Evolutionary conservation across 2,797 vertebrate species (phyloP), one percentile per base, ranked within the genome.

Genomic region (Zonotrichia albicollis): DNA sequence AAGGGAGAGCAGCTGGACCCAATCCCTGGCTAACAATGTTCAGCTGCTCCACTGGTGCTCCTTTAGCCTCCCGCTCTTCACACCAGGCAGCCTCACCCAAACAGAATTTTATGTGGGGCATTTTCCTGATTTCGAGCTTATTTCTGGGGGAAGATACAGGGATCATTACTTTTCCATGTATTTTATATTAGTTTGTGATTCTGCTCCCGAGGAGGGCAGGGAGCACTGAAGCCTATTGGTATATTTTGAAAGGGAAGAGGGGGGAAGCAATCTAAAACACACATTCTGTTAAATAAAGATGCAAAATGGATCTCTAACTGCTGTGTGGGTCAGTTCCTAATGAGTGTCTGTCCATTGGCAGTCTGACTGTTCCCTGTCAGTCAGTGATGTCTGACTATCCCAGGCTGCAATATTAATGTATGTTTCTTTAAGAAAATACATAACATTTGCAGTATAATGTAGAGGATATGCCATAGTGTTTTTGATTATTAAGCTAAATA

Each of bases 401-500:
- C 27, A 58, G 46, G 42, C 30, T 80, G 66, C 36, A 57, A 32
- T 62, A 42, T 27, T 65, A 57, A 48, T 14, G 16, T 5, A 42
- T 83, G 51, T 76, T 91, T 85, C 95, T 95, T 95, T 95, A 96
- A 95, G 85, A 95, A 93, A 95, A 94, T 65, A 71, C 36, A 68
- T 17, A 82, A 50, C 34, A 73, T 89, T 77, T 80, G 32, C 50
- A 74, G 55, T 58, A 84, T 92, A 95, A 88, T 60, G 70, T 21
- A 83, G 61, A 84, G 55, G 18, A 66, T 58, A 87, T 60, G 42
- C 60, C 32, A 61, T 42, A 82, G 27, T 91, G 71, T 19, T 94
- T 92, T 54, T 79, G 13, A 95, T 95, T 96, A 95, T 94, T 97
- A 94, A 91, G 64, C 73, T 86, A 96, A 94, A 94, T 34, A 95